These are phyloP conservation scores for Ormyrus labotus DNA, from an alignment of 2,888 invertebrate species.

Conservation along the genomic window DNA sequence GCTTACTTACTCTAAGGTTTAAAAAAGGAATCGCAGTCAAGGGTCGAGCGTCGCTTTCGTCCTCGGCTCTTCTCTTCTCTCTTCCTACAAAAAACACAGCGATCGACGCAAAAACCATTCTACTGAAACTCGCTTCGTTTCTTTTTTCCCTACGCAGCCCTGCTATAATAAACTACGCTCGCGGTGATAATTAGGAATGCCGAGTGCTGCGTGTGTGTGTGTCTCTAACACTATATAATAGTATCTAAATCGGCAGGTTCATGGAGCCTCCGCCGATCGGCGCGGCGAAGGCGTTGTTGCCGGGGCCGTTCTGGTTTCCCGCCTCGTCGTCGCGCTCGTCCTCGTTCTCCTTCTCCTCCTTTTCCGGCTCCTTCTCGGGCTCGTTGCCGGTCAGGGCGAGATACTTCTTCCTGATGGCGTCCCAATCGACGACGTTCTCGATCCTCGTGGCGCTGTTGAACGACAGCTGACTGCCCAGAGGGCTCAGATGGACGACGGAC, in stretches of 20 bases:
- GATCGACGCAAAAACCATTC: conserved; percentile 1
- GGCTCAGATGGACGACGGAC: conserved; percentile 89
- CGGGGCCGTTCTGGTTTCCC: neutral
- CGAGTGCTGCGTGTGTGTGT: neutral
- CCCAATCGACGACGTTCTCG: conserved; percentile 95
- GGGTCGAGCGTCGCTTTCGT: neutral
- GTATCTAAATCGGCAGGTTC: conserved; percentile 39
- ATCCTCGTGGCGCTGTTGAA: conserved; percentile 88
- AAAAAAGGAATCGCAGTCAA: conserved; percentile 8
- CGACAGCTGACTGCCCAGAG: conserved; percentile 89
- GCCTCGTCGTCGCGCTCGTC: conserved; percentile 59
- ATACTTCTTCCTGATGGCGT: conserved; percentile 93
- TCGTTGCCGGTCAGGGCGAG: conserved; percentile 84
- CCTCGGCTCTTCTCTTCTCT: conserved; percentile 14
- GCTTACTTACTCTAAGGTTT: conserved; percentile 45
- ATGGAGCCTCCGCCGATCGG: neutral
- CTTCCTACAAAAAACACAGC: neutral
- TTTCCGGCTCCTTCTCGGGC: conserved; percentile 75
- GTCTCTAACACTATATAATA: neutral
- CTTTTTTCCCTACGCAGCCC: neutral
- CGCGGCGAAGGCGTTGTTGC: neutral
- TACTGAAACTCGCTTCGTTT: neutral
- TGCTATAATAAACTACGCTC: conserved; percentile 11
- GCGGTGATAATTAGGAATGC: neutral
- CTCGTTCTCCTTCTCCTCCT: conserved; percentile 69